These are phyloP conservation scores for Clarias laeviceps DNA, from an alignment of 2,797 vertebrate species.

Conservation along the genomic window DNA sequence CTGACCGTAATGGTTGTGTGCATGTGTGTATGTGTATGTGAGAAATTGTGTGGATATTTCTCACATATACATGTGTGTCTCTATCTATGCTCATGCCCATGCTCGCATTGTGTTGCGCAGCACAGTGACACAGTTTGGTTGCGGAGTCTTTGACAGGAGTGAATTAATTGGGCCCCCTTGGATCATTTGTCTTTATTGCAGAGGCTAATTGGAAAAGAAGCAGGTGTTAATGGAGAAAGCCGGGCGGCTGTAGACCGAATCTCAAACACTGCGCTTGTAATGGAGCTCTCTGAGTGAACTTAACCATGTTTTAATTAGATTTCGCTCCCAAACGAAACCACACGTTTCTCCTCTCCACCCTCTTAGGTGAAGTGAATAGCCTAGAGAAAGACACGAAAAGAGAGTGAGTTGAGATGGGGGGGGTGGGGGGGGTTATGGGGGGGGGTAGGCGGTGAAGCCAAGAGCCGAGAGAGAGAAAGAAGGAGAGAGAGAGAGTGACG, in stretches of 20 bases:
- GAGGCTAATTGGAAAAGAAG: constrained; percentile 86
- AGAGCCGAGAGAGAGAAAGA: background rate
- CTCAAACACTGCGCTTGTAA: constrained; percentile 64
- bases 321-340: constrained; percentile 60
- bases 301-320: constrained; percentile 81
- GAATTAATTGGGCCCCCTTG: constrained; percentile 83
- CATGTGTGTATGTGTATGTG: background rate
- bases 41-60: background rate
- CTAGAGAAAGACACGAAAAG: constrained; percentile 26
- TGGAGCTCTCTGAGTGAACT: constrained; percentile 77
- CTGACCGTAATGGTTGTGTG: background rate
- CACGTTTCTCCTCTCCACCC: constrained; percentile 53
- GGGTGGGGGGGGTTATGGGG: no score
- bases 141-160: constrained; percentile 81
- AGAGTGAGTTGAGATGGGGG: constrained; percentile 19
- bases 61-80: constrained; percentile 19
- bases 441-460: background rate
- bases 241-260: constrained; percentile 51
- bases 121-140: constrained; percentile 69
- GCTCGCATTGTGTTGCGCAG: constrained; percentile 55
- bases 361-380: constrained; percentile 58
- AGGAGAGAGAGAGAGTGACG: constrained; percentile 31
- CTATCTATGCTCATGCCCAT: constrained; percentile 19
- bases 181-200: constrained; percentile 87
- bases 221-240: constrained; percentile 83